A percentile compares a stretch with the other conserved stretches of the same genome.
Conservation (phyloP, 2,797 vertebrate species). For the Oreortyx pictus region DNA sequence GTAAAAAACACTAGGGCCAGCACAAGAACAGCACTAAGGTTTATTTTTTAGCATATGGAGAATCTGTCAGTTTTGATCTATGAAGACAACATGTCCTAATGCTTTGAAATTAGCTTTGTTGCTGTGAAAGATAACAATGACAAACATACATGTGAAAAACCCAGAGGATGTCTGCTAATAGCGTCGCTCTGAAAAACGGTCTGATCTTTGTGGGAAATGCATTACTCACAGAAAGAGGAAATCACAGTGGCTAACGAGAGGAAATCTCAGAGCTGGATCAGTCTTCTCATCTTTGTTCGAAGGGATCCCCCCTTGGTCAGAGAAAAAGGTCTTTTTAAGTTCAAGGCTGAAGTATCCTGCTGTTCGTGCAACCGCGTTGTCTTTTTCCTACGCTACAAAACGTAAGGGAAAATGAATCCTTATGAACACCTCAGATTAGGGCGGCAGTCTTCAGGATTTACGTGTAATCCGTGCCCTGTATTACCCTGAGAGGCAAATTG, state of each 20-base stretch:
- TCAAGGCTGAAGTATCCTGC: slow-evolving; percentile 23
- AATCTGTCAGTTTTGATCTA: background rate
- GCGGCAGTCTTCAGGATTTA: background rate
- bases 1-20: background rate
- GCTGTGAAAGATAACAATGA: background rate
- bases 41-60: background rate
- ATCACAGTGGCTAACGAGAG: slow-evolving; percentile 14
- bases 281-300: slow-evolving; percentile 16
- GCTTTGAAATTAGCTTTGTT: slow-evolving; percentile 42
- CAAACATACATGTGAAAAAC: background rate
- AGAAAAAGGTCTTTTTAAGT: background rate
- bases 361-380: background rate
- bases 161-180: slow-evolving; percentile 33
- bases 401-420: background rate
- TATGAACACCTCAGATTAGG: background rate
- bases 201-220: slow-evolving; percentile 11
- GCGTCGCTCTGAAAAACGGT: background rate
- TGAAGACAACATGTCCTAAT: background rate
- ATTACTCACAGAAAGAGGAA: slow-evolving; percentile 36
- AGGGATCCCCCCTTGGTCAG: background rate
- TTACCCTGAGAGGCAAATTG: background rate
- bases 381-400: background rate
- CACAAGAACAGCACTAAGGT: background rate
- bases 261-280: slow-evolving; percentile 1
- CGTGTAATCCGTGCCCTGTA: fast-evolving